These are phyloP conservation scores for Philonicus albiceps DNA, from an alignment of 2,888 invertebrate genomes.

Conservation along the genomic window DNA sequence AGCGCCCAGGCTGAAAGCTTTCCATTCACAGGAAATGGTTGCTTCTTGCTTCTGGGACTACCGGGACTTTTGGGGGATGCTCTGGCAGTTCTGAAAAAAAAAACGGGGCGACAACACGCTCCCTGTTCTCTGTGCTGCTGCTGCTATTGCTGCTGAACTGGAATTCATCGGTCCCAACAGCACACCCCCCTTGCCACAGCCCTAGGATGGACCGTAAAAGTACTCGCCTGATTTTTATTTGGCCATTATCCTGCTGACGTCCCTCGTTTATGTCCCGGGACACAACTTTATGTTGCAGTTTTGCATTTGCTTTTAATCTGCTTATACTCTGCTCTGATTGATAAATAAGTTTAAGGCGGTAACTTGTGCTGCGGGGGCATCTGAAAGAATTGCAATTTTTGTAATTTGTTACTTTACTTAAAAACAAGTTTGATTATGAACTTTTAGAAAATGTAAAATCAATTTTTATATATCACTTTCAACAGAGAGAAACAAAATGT, in stretches of 20 bases:
- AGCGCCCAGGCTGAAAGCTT: constrained; percentile 10
- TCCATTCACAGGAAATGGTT: constrained; percentile 29
- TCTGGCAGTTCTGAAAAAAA: not conserved
- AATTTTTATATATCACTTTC: too few species aligned
- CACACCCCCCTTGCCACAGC: not conserved
- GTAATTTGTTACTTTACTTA: not conserved
- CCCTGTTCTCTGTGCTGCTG: not conserved
- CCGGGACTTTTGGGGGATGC: not conserved
- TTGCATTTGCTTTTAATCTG: constrained; percentile 38
- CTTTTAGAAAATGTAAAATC: not conserved
- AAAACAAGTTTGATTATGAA: not conserved
- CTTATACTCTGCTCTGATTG: constrained; percentile 28
- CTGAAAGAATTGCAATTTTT: not conserved
- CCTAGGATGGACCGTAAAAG: constrained; percentile 4
- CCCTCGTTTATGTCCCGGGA: constrained; percentile 7
- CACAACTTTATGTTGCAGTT: constrained; percentile 33
- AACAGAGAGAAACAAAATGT: too few species aligned
- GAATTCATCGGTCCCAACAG: not conserved
- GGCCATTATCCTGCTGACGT: constrained; percentile 36
- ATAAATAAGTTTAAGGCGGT: not conserved
- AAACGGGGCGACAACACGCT: not conserved
- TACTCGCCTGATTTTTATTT: constrained; percentile 39
- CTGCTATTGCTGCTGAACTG: not conserved
- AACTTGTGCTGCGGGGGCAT: not conserved
- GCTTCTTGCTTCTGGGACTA: not conserved